These are phyloP conservation scores for Philypnodon macrostomus DNA, from an alignment of 2,797 vertebrate genomes.

Conservation along the genomic window DNA sequence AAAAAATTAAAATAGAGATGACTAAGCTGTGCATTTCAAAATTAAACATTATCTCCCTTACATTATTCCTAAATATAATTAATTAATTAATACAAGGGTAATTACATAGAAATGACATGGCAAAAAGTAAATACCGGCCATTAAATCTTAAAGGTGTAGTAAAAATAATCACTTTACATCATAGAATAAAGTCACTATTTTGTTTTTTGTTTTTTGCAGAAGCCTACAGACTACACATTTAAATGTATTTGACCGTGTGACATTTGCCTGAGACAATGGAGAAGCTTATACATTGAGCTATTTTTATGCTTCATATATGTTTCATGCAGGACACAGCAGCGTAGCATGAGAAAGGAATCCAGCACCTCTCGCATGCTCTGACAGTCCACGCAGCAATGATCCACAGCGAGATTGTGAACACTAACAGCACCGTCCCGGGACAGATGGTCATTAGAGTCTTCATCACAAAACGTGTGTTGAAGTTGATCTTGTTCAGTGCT, in stretches of 20 bases:
- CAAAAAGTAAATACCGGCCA: no score
- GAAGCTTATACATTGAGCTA: conserved; percentile 38
- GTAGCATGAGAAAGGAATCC: conserved; percentile 53
- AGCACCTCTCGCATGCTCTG: conserved; percentile 98
- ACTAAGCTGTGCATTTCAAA: no score
- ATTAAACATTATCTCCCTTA: no score
- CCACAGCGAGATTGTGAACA: conserved; percentile 99
- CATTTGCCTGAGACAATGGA: conserved; percentile 16
- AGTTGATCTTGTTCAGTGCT: conserved; percentile 99
- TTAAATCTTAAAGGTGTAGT: no score
- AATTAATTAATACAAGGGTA: no score
- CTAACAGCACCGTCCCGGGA: conserved; percentile 97
- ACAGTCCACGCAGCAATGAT: conserved; percentile 99
- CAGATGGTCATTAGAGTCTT: conserved; percentile 99
- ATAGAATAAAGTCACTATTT: no score
- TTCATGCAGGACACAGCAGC: conserved; percentile 46
- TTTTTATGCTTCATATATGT: conserved; percentile 66
- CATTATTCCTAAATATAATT: no score
- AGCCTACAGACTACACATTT: no score
- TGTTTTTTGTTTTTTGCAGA: no score
- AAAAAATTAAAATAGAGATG: no score
- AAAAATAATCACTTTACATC: no score
- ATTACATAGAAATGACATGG: no score
- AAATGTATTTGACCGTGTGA: conserved; percentile 18
- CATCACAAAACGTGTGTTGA: conserved; percentile 99